Base-by-base conservation (phyloP, 2,888 invertebrate species). In the Glyphotaelius pellucidus region DNA sequence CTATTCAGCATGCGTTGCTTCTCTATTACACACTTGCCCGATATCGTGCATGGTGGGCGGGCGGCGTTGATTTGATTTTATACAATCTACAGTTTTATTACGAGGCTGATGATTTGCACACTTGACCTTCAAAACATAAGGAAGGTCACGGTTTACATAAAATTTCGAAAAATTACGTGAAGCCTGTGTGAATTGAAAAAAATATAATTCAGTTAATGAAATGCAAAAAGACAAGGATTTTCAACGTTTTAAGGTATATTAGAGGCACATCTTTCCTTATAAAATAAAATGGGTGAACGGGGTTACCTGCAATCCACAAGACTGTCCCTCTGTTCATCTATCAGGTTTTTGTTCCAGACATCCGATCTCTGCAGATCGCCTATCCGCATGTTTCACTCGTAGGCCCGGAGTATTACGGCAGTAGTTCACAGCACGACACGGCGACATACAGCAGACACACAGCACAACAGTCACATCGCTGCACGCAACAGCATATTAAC, bases 351-450 rank as follows among this genome's bases (percentile, higher is more conserved):
- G 85, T 91, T 92, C 93, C 93, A 93, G 19, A 89, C 86, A 88
- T 93, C 93, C 11, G 92, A 90, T 87, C 79, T 91, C 80, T 90
- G 91, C 80, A 93, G 87, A 84, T 92, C 92, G 15, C 90, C 91
- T 31, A 93, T 90, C 89, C 92, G 90, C 93, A 93, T 93, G 90
- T 19, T 91, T 88, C 91, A 84, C 15, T 31, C 15, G 11, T 67
- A n/a, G 9, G 25, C 67, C 25, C 67, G 67, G 25, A 7, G n/a
- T 67, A n/a, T n/a, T 9, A 15, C 52, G 4, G 25, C 52, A 52
- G 25, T 67, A 67, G 25, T 67, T n/a, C 67, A n/a, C 25, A 67
- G 67, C 67, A n/a, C 25, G 67, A 67, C 25, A 25, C 67, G 9
- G 5, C 67, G 25, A 25, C 25, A 25, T 67, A 67, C 67, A 25